Evolutionary conservation across 1,140 invertebrate genomes (phyloP).

Genomic region (Manduca sexta): DNA sequence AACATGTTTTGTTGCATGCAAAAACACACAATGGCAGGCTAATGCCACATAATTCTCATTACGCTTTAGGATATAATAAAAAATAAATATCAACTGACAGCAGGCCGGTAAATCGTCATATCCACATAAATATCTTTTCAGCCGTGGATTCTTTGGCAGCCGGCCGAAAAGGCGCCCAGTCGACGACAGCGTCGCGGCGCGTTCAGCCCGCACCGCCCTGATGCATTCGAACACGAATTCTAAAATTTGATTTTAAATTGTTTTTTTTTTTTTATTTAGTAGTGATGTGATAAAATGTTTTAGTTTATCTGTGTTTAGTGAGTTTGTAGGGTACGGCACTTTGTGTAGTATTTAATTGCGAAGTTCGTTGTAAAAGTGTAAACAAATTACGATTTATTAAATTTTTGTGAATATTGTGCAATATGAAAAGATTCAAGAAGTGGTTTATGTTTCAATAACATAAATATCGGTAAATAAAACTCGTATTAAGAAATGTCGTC

Average conservation of each 20-base stretch:
- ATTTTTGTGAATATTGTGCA: too few species aligned
- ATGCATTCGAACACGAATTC: conserved; percentile 27
- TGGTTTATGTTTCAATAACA: too few species aligned
- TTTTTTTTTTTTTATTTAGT: not conserved
- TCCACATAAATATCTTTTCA: conserved; percentile 70
- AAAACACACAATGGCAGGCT: not conserved
- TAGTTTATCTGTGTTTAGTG: not conserved
- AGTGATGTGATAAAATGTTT: conserved; percentile 1
- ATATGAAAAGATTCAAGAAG: too few species aligned
- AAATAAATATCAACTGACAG: conserved; percentile 27
- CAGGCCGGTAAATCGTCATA: conserved; percentile 47
- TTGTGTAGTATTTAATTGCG: not conserved
- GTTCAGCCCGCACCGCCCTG: conserved; percentile 45
- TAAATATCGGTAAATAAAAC: too few species aligned
- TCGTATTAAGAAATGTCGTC: too few species aligned
- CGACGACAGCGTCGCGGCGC: conserved; percentile 52
- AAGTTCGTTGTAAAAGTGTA: too few species aligned
- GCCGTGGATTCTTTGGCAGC: conserved; percentile 63
- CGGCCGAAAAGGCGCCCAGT: conserved; percentile 60
- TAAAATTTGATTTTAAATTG: not conserved
- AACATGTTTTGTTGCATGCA: not conserved
- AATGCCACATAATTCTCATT: not conserved
- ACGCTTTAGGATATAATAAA: conserved; percentile 4
- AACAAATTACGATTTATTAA: too few species aligned
- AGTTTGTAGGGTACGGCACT: conserved; percentile 1